Evolutionary conservation across 2,797 vertebrate species (phyloP).

Genomic region (Mormyrus hasselquistii): DNA sequence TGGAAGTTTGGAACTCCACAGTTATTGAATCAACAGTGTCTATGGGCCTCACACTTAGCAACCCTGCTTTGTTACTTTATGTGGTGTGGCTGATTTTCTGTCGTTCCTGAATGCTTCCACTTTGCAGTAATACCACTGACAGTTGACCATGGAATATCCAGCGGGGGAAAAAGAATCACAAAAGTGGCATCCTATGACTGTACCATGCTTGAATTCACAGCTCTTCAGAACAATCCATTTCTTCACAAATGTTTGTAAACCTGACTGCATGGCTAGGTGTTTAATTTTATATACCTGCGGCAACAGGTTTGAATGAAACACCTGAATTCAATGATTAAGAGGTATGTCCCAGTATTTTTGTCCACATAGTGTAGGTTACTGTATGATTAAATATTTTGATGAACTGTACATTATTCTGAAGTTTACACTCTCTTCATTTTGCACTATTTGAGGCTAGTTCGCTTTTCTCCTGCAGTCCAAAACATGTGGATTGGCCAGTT

Average conservation of each 20-base stretch:
- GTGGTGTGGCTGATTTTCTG: neutral
- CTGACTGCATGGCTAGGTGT: neutral
- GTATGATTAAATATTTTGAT: neutral
- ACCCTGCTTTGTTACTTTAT: neutral
- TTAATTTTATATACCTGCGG: neutral
- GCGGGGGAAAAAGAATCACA: neutral
- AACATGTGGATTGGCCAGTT: neutral
- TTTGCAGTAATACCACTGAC: neutral
- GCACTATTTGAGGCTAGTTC: neutral
- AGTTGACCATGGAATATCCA: neutral
- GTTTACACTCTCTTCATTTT: neutral
- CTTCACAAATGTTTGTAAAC: neutral
- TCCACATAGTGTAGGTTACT: neutral
- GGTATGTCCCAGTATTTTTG: neutral
- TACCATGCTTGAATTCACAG: neutral
- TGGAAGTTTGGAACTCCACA: neutral
- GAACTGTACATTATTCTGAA: neutral
- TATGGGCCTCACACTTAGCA: neutral
- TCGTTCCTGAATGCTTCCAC: neutral
- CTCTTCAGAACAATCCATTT: neutral
- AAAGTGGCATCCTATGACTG: neutral
- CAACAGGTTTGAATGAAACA: neutral
- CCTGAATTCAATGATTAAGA: neutral
- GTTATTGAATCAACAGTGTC: neutral
- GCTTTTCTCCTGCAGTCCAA: neutral